Percentiles rank a stretch among this genome's conserved stretches.
Conservation (phyloP, 2,797 vertebrate species). For the Spondyliosoma cantharus region DNA sequence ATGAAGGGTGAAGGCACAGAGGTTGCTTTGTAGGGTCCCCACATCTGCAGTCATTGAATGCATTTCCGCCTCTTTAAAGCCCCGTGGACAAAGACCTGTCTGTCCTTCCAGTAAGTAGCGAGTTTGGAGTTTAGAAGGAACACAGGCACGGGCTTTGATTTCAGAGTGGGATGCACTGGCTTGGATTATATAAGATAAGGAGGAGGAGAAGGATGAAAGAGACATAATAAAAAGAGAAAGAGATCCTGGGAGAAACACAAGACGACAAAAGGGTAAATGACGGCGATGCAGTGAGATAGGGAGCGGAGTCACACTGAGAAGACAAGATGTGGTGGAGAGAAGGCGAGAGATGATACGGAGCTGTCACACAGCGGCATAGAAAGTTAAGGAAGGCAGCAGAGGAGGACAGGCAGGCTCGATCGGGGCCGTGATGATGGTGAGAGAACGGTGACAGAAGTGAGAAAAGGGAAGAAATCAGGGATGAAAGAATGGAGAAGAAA, state of each 20-base stretch:
- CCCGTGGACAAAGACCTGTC: slow-evolving; percentile 71
- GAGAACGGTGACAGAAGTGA: slow-evolving; percentile 39
- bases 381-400: slow-evolving; percentile 16
- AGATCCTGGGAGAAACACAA: slow-evolving; percentile 28
- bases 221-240: slow-evolving; percentile 43
- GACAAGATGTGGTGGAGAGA: slow-evolving; percentile 25
- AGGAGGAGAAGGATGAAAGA: slow-evolving; percentile 66
- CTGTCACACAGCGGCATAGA: slow-evolving; percentile 23
- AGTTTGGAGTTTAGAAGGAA: slow-evolving; percentile 62
- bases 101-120: slow-evolving; percentile 65
- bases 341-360: slow-evolving; percentile 9
- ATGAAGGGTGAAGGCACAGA: slow-evolving; percentile 70
- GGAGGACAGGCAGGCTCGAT: slow-evolving; percentile 7
- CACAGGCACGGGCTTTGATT: slow-evolving; percentile 76
- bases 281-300: slow-evolving; percentile 29
- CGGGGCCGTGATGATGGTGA: slow-evolving; percentile 4
- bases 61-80: slow-evolving; percentile 80
- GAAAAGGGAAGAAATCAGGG: slow-evolving; percentile 15
- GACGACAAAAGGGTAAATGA: slow-evolving; percentile 25
- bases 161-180: slow-evolving; percentile 73
- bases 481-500: slow-evolving; percentile 29
- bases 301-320: slow-evolving; percentile 29
- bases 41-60: slow-evolving; percentile 82
- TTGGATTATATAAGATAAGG: slow-evolving; percentile 73
- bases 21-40: slow-evolving; percentile 73